Base-by-base conservation (phyloP, 2,797 vertebrate genomes). In the Cyclopterus lumpus region DNA sequence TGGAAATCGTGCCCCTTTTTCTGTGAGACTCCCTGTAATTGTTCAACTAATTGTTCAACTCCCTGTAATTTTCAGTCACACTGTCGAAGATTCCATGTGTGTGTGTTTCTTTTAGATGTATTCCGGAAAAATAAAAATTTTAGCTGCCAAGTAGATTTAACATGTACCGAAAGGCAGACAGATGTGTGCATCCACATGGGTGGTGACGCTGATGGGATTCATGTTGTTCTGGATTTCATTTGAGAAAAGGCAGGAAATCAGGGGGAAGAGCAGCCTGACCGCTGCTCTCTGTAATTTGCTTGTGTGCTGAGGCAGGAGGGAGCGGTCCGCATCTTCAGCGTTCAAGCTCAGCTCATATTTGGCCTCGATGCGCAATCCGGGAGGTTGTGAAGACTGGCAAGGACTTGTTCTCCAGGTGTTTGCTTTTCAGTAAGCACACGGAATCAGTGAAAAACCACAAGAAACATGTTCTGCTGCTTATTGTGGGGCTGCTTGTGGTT, bases 301-400 rank as follows among this genome's bases (percentile, higher is more conserved):
- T 24, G 67, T 64, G 49, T 69, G 59, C 42, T 57, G 77, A 80
- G 61, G 57, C 51, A 77, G 77, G 73, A 71, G 54, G 44, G 48
- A 70, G 64, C 40, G 63, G 8, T 60, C 12, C 32, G 24, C n/a
- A n/a, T n/a, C n/a, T n/a, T n/a, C 49, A 54, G 84, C 75, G 15
- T 87, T 89, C 73, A 71, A 76, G 87, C 91, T 89, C 68, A 70
- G 93, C 88, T 62, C 68, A 79, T 86, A 91, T 28, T 38, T 16
- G 85, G 89, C 84, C 83, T 87, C 58, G 83, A 81, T 89, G 87
- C 89, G 86, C 88, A 0, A 62, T 85, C 82, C 80, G 80, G 76
- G 75, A 85, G 88, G 78, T 83, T 89, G 80, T 74, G 82, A 87
- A 89, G 81, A 75, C 63, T 16, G 40, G 60, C 34, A 42, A 54